A percentile compares a stretch with the other conserved stretches of the same genome.
phyloP scores from a whole-genome alignment of 2,113 vertebrate species.

The Recurvirostra avosetta region DNA sequence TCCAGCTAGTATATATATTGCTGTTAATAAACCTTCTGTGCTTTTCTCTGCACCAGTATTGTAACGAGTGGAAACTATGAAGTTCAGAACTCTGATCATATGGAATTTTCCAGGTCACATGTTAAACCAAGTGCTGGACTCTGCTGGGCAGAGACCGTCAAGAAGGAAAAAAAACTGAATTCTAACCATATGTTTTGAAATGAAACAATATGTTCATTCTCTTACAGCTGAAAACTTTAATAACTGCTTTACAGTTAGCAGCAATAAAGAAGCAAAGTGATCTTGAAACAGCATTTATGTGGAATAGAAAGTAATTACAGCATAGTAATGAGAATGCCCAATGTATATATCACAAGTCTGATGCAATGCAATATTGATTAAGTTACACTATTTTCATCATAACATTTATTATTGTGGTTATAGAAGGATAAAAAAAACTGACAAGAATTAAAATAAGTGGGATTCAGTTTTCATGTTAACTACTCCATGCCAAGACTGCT shows the following conservation, averaged over 20 bases:
- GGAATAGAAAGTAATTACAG: slow-evolving; percentile 19
- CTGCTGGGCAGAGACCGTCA: not conserved
- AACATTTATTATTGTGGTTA: not conserved
- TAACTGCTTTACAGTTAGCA: not conserved
- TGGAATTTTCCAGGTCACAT: slow-evolving; percentile 61
- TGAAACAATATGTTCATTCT: slow-evolving; percentile 50
- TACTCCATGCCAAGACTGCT: not conserved
- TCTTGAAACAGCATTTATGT: not conserved
- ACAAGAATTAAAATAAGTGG: not conserved
- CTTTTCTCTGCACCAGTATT: not conserved
- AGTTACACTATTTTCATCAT: not conserved
- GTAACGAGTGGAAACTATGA: not conserved
- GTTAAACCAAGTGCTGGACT: slow-evolving; percentile 20
- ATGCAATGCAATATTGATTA: not conserved
- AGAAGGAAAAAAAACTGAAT: not conserved
- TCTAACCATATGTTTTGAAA: slow-evolving; percentile 58
- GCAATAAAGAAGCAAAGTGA: slow-evolving; percentile 30
- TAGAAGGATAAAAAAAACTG: not conserved
- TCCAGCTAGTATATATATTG: not conserved
- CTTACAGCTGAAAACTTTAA: slow-evolving; percentile 10
- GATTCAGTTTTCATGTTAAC: not conserved
- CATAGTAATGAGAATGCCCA: not conserved
- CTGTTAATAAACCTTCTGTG: not conserved
- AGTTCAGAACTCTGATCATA: not conserved
- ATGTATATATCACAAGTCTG: not conserved